A percentile compares a stretch with the other conserved stretches of the same genome.
Evolutionary conservation across 2,888 invertebrate genomes (phyloP).

Genomic region (Rotaria magnacalcarata): DNA sequence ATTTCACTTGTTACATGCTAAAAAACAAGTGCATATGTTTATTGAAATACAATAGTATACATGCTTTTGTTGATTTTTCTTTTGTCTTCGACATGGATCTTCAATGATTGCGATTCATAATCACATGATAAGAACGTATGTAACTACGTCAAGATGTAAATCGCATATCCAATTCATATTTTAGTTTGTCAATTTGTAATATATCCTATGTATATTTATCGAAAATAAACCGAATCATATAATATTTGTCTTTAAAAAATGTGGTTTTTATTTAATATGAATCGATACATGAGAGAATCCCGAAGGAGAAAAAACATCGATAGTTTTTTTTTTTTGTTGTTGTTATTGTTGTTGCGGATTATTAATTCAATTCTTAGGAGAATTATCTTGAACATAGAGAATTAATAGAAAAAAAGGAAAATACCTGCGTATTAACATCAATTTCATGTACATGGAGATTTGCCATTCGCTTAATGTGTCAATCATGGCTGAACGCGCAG

Average conservation of each 20-base stretch:
- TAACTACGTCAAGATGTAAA: not conserved
- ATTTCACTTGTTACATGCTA: not conserved
- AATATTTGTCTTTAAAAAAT: not conserved
- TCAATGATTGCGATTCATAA: not conserved
- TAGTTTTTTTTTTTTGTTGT: not conserved
- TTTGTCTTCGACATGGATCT: not conserved
- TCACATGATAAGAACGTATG: not conserved
- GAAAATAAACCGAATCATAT: not conserved
- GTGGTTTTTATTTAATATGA: not conserved
- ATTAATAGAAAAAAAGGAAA: not conserved
- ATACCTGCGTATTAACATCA: not conserved
- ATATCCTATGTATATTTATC: not conserved
- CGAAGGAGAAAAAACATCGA: not conserved
- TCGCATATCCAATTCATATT: not conserved
- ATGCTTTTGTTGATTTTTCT: not conserved
- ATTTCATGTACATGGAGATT: not conserved
- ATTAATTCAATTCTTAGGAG: not conserved
- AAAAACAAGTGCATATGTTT: not conserved
- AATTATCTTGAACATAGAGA: not conserved
- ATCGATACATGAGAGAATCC: not conserved
- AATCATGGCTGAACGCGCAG: too few species aligned
- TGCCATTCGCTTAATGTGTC: too few species aligned
- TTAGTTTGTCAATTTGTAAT: not conserved
- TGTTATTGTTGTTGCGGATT: not conserved
- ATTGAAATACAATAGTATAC: not conserved